These are phyloP conservation scores for Erithacus rubecula DNA, from an alignment of 2,797 vertebrate species.

Conservation along the genomic window DNA sequence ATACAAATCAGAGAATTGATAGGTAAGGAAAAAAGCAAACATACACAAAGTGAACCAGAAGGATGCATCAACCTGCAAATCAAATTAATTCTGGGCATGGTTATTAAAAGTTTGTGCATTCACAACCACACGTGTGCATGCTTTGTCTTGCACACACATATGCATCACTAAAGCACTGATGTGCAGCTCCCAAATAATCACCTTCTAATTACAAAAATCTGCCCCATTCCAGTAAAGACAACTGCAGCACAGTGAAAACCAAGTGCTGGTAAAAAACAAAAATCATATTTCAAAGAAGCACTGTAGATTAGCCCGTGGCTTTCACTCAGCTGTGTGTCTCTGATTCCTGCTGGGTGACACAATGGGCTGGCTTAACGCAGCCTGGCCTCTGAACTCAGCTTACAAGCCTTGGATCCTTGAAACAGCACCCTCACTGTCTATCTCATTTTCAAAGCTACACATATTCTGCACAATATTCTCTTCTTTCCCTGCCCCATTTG, in stretches of 20 bases:
- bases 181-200: neutral
- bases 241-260: slow-evolving; percentile 6
- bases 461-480: neutral
- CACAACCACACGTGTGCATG: neutral
- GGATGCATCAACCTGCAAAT: neutral
- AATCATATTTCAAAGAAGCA: slow-evolving; percentile 50
- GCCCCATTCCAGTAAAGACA: neutral
- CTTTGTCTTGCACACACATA: neutral
- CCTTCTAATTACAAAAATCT: slow-evolving; percentile 14
- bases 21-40: neutral
- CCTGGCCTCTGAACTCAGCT: slow-evolving; percentile 30
- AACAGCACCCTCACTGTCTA: slow-evolving; percentile 22
- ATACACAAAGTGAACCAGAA: neutral
- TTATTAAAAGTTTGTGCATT: neutral
- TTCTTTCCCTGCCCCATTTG: neutral
- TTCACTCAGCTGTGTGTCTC: slow-evolving; percentile 27
- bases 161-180: neutral
- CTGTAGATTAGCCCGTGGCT: slow-evolving; percentile 28
- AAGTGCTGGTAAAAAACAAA: neutral
- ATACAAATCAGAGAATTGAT: neutral
- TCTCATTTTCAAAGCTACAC: slow-evolving; percentile 10
- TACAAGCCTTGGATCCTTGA: neutral
- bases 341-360: slow-evolving; percentile 51
- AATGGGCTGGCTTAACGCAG: slow-evolving; percentile 29
- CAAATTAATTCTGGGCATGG: neutral